A percentile compares a stretch with the other conserved stretches of the same genome.
phyloP scores from a whole-genome alignment of 92 coral and sea anemone genomes.

The Umimayanthus chanpuru region DNA sequence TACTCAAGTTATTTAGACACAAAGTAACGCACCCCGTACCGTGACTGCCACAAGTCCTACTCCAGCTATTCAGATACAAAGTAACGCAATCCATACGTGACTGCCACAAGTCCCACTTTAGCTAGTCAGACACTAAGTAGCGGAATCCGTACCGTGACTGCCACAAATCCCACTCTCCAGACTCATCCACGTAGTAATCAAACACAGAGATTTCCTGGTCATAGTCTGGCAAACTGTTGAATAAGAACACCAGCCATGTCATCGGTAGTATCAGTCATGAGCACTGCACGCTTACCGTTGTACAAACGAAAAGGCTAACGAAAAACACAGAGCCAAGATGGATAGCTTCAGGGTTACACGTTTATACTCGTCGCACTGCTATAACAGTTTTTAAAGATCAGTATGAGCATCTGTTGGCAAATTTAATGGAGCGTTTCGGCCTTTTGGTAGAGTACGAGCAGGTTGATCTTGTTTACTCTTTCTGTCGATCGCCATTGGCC shows the following conservation, averaged over 20 bases:
- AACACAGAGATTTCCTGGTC: conserved; percentile 98
- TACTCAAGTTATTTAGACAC: conserved; percentile 53
- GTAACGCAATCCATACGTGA: conserved; percentile 61
- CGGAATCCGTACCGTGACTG: conserved; percentile 75
- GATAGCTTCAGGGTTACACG: too few species aligned
- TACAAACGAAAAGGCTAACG: neutral
- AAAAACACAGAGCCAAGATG: neutral
- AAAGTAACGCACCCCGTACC: conserved; percentile 49
- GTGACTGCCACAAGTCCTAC: conserved; percentile 97
- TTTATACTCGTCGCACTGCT: neutral
- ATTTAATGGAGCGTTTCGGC: too few species aligned
- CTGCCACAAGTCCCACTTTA: conserved; percentile 94
- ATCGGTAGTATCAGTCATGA: neutral
- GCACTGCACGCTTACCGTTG: neutral
- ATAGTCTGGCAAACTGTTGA: conserved; percentile 86
- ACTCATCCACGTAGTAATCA: conserved; percentile 98
- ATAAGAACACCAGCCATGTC: neutral
- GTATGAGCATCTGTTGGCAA: too few species aligned
- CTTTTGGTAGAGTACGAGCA: too few species aligned
- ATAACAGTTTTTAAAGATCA: neutral
- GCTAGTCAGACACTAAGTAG: neutral
- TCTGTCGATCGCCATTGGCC: too few species aligned
- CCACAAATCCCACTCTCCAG: conserved; percentile 99
- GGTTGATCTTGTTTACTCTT: too few species aligned
- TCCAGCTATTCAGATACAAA: conserved; percentile 24